These are phyloP conservation scores for Aldrovandia affinis DNA, from an alignment of 2,797 vertebrate genomes.

Conservation along the genomic window DNA sequence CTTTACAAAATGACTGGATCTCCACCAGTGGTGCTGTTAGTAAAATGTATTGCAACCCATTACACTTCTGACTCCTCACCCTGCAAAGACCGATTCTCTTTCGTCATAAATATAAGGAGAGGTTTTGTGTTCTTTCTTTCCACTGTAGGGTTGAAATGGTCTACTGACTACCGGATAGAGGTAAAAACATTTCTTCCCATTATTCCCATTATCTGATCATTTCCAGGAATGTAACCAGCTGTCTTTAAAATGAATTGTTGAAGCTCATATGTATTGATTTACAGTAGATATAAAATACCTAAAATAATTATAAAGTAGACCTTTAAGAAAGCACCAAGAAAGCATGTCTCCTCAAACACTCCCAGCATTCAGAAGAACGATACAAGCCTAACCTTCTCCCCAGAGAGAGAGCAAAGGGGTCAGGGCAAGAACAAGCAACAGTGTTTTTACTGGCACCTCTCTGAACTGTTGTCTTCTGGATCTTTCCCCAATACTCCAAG, in stretches of 20 bases:
- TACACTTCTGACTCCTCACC: not conserved
- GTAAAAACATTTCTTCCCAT: not conserved
- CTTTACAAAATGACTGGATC: too few relatives aligned
- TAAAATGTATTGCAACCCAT: too few relatives aligned
- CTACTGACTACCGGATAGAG: not conserved
- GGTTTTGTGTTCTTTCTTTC: not conserved
- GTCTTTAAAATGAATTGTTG: not conserved
- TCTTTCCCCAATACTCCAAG: not conserved
- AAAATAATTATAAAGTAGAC: too few relatives aligned
- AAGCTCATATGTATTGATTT: not conserved
- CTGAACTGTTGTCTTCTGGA: not conserved
- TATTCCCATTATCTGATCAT: not conserved
- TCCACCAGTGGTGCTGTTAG: too few relatives aligned
- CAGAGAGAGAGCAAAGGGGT: not conserved
- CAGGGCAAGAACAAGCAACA: not conserved
- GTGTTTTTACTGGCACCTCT: not conserved
- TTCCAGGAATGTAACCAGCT: not conserved
- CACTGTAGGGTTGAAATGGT: not conserved
- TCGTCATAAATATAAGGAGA: not conserved
- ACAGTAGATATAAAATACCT: not conserved
- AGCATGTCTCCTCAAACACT: not conserved
- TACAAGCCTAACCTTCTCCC: not conserved
- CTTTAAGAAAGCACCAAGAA: not conserved
- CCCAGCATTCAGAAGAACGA: not conserved
- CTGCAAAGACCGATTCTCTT: not conserved